phyloP scores from a whole-genome alignment of 2,888 invertebrate species.

The Cerastoderma edule region DNA sequence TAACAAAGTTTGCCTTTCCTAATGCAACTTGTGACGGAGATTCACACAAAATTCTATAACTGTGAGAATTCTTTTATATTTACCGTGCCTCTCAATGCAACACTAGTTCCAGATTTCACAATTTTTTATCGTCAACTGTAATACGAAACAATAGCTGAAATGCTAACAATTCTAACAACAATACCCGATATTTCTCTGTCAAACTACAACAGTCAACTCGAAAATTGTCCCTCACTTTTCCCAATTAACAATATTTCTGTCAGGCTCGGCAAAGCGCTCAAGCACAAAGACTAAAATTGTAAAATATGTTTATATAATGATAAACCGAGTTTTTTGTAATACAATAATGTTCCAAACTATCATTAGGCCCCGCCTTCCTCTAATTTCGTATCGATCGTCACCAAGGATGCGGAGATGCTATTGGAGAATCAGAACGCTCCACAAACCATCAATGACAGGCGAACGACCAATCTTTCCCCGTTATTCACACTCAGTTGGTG shows the following conservation, averaged over 20 bases:
- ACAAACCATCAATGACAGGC: neutral
- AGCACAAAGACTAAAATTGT: constrained; percentile 22
- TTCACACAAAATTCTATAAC: no score
- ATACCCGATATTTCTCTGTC: no score
- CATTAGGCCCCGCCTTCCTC: constrained; percentile 39
- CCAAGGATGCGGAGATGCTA: constrained; percentile 20
- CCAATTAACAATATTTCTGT: constrained; percentile 23
- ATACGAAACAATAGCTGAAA: constrained; percentile 15
- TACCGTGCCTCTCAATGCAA: no score
- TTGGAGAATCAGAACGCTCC: constrained; percentile 31
- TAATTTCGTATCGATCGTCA: constrained; percentile 53
- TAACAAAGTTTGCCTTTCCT: no score
- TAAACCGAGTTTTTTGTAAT: constrained; percentile 49
- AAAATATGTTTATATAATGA: constrained; percentile 55
- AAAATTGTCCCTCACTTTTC: constrained; percentile 27
- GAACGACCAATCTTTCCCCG: constrained; percentile 13
- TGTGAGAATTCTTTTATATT: no score
- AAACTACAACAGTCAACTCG: neutral
- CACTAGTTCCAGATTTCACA: no score
- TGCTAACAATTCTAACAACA: no score
- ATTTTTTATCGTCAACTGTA: no score
- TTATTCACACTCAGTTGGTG: constrained; percentile 8
- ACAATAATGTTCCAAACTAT: constrained; percentile 36
- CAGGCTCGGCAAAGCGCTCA: constrained; percentile 10
- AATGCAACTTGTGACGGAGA: no score